Evolutionary conservation across 2,797 vertebrate species (phyloP), one percentile per base, ranked within the genome.

Genomic region (Spea hammondii): DNA sequence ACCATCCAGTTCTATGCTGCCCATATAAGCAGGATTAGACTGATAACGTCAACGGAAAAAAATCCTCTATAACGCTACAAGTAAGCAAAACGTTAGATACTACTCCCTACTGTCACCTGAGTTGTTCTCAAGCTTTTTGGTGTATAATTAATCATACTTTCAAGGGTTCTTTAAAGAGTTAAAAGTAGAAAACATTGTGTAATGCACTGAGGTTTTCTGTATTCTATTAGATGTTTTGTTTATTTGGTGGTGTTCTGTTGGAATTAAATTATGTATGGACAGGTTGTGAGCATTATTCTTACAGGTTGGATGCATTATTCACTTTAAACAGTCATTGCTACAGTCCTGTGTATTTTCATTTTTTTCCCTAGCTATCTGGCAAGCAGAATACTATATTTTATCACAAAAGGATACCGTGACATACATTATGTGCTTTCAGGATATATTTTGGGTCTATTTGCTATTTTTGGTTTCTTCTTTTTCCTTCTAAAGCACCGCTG

Each of bases 371-470:
- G 69, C 47, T 77, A 53, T 68, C 65, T 81, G 74, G 17, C 46
- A 53, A 17, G 62, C 8, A 49, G 70, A 77, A 73, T 77, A 64
- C 65, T 68, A 72, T 73, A 73, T 73, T 77, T 72, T 77, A 81
- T 77, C 74, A 59, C 47, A 77, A 47, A 70, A 72, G 74, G 55
- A 77, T 77, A 77, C 77, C 79, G 69, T 73, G 70, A 73, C 74
- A 81, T 73, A 77, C 76, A 72, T 72, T 77, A 72, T 71, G 62
- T 68, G 74, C 79, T 72, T 81, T 81, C 70, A 81, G 76, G 69
- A 77, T 14, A 77, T 81, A 81, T 76, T 81, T 81, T 69, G 76
- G 69, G 67, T 59, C 64, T 65, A 48, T 73, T 81, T 77, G 62
- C 79, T 77, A 77, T 77, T 77, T 81, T 81, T 68, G 70, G 74